Evolutionary conservation across 2,888 invertebrate species (phyloP), one percentile per base, ranked within the genome.

Genomic region (Ochropacha duplaris): DNA sequence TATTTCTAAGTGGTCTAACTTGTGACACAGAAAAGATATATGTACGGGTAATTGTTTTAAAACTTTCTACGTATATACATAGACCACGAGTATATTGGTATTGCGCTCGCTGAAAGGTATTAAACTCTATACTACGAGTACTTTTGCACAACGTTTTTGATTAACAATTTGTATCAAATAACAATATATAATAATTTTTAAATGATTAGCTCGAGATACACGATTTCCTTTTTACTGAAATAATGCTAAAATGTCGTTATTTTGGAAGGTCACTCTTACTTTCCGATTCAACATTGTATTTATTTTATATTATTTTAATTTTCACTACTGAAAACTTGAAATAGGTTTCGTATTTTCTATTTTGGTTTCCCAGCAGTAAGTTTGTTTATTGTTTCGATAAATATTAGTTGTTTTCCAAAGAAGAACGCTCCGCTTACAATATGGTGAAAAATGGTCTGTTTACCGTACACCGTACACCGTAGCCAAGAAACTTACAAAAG

Each of bases 401-500:
- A 64, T 65, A 62, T 62, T 64, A 64, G 60, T 68, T 74, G 70
- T 71, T 74, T 72, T 67, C 54, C 58, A 54, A 57, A 57, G 57
- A 57, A 57, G 57, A 56, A 64, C 69, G 74, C 61, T 69, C 73
- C 61, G 77, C 69, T 74, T 74, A 71, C 68, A 73, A 69, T 72
- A 69, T 68, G 71, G 69, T 74, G 77, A 76, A 70, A 75, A 76
- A 76, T 78, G 68, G 71, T 69, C 66, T 81, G 82, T 80, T 81
- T 79, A 81, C 78, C 63, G 64, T 52, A 60, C 60, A 66, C 60
- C 57, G 67, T 61, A 76, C 60, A 66, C 60, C 57, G 67, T 61
- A 76, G 84, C 86, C 84, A 85, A 85, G 78, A 83, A 83, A 74
- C 69, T 71, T 78, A 78, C 80, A 82, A 83, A 75, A 77, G 78